phyloP scores from a whole-genome alignment of 2,888 invertebrate species.

The Pyrocoelia pectoralis region DNA sequence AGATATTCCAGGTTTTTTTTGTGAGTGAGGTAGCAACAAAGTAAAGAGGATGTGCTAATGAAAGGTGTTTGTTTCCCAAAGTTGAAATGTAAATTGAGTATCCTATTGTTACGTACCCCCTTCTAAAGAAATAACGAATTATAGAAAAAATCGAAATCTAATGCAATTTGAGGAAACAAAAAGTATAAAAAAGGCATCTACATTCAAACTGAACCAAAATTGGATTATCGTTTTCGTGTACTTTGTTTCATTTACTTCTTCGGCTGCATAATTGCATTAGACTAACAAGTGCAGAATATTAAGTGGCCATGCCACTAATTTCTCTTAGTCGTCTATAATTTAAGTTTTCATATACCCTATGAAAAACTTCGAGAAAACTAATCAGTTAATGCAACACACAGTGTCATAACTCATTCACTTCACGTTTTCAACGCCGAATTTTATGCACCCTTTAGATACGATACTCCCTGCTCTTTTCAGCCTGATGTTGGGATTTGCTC shows the following conservation, averaged over 20 bases:
- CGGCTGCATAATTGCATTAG: slow-evolving; percentile 16
- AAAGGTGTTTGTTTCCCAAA: too few relatives aligned
- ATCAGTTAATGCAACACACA: slow-evolving; percentile 10
- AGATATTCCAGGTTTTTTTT: too few relatives aligned
- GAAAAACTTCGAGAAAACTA: background rate
- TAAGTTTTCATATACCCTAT: background rate
- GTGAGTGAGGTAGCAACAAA: too few relatives aligned
- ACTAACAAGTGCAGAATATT: slow-evolving; percentile 14
- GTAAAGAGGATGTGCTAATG: too few relatives aligned
- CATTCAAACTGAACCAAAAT: slow-evolving; percentile 25
- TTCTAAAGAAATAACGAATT: too few relatives aligned
- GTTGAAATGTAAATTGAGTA: too few relatives aligned
- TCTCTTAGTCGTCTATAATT: background rate
- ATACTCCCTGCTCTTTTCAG: slow-evolving; percentile 32
- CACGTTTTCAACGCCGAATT: slow-evolving; percentile 33
- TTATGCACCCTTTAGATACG: slow-evolving; percentile 35
- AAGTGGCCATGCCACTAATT: background rate
- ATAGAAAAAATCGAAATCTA: background rate
- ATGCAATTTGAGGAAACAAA: slow-evolving; percentile 12
- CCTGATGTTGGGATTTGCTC: slow-evolving; percentile 25
- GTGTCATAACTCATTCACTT: slow-evolving; percentile 32
- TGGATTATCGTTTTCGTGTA: slow-evolving; percentile 22
- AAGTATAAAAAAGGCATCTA: slow-evolving; percentile 14
- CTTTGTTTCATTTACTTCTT: slow-evolving; percentile 29
- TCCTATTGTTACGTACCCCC: too few relatives aligned